Percentiles rank a stretch among this genome's conserved stretches.
Evolutionary conservation across 1,140 invertebrate genomes (phyloP).

Genomic region (Drosophila truncata): DNA sequence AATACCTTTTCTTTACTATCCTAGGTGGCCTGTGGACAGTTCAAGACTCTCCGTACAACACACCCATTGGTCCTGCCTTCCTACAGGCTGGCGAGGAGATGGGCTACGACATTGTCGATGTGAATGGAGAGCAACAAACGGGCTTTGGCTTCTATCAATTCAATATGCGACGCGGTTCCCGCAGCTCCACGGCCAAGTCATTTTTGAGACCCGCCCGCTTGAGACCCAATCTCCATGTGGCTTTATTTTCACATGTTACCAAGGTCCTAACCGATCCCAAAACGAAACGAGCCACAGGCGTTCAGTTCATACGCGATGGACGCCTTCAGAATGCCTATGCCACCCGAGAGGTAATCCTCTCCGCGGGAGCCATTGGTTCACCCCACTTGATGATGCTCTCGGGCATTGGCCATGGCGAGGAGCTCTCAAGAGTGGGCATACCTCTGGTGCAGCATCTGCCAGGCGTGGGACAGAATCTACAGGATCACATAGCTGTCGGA

Average conservation of each 20-base stretch:
- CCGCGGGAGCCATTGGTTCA: slow-evolving; percentile 91
- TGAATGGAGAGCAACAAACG: slow-evolving; percentile 93
- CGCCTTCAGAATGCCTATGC: slow-evolving; percentile 89
- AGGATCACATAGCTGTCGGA: slow-evolving; percentile 93
- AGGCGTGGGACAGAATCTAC: slow-evolving; percentile 93
- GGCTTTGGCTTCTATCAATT: slow-evolving; percentile 93
- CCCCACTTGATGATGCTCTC: slow-evolving; percentile 95
- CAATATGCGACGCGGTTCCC: slow-evolving; percentile 91
- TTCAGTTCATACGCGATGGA: slow-evolving; percentile 91
- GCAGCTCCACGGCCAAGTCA: slow-evolving; percentile 92
- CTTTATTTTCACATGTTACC: slow-evolving; percentile 91
- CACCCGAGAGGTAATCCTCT: slow-evolving; percentile 91
- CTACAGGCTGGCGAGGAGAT: slow-evolving; percentile 96
- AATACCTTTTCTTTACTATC: neutral
- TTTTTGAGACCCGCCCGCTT: slow-evolving; percentile 91
- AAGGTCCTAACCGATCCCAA: slow-evolving; percentile 90
- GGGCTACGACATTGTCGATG: slow-evolving; percentile 93
- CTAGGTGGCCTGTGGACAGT: slow-evolving; percentile 92
- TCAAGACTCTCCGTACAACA: slow-evolving; percentile 92
- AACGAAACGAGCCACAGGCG: slow-evolving; percentile 90
- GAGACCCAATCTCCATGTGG: slow-evolving; percentile 90
- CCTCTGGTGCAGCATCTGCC: slow-evolving; percentile 90
- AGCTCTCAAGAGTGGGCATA: slow-evolving; percentile 89
- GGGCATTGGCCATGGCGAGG: slow-evolving; percentile 91
- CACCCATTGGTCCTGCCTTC: slow-evolving; percentile 92